These are phyloP conservation scores for Gymnothorax reevesii DNA, from an alignment of 2,797 vertebrate species.

Conservation along the genomic window DNA sequence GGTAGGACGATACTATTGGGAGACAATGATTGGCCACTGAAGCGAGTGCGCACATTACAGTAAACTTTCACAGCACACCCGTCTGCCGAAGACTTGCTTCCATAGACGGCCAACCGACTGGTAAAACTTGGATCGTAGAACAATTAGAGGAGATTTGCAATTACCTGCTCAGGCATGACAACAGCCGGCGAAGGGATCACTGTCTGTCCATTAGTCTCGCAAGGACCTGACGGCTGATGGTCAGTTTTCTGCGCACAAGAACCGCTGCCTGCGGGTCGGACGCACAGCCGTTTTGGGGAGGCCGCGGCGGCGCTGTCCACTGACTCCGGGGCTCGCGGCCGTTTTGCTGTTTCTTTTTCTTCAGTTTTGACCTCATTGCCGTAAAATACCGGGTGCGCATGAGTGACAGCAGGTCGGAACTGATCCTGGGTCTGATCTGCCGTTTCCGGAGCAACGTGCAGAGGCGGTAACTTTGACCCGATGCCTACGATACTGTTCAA, in stretches of 20 bases:
- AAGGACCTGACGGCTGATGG: slow-evolving; percentile 61
- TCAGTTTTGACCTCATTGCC: slow-evolving; percentile 61
- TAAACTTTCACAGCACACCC: neutral
- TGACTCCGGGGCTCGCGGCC: slow-evolving; percentile 63
- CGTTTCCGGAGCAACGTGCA: slow-evolving; percentile 68
- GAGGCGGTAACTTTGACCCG: slow-evolving; percentile 73
- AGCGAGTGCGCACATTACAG: slow-evolving; percentile 4
- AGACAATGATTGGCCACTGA: slow-evolving; percentile 4
- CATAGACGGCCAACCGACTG: neutral
- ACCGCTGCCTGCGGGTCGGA: slow-evolving; percentile 70
- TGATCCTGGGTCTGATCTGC: slow-evolving; percentile 65
- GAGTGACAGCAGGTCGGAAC: slow-evolving; percentile 70
- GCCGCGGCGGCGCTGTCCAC: slow-evolving; percentile 48
- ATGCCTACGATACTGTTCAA: slow-evolving; percentile 93
- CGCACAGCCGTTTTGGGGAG: slow-evolving; percentile 81
- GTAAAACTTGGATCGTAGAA: slow-evolving; percentile 14
- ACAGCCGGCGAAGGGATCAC: slow-evolving; percentile 64
- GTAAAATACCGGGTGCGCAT: slow-evolving; percentile 62
- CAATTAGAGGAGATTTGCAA: slow-evolving; percentile 11
- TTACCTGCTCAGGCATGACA: slow-evolving; percentile 82
- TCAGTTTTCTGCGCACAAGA: slow-evolving; percentile 73
- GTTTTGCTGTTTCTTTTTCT: slow-evolving; percentile 68
- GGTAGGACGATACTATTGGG: neutral
- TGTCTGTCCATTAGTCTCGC: slow-evolving; percentile 67
- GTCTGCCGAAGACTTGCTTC: neutral